A percentile compares a stretch with the other conserved stretches of the same genome.
Evolutionary conservation across 2,113 vertebrate genomes (phyloP).

Genomic region (Spermophilus dauricus): DNA sequence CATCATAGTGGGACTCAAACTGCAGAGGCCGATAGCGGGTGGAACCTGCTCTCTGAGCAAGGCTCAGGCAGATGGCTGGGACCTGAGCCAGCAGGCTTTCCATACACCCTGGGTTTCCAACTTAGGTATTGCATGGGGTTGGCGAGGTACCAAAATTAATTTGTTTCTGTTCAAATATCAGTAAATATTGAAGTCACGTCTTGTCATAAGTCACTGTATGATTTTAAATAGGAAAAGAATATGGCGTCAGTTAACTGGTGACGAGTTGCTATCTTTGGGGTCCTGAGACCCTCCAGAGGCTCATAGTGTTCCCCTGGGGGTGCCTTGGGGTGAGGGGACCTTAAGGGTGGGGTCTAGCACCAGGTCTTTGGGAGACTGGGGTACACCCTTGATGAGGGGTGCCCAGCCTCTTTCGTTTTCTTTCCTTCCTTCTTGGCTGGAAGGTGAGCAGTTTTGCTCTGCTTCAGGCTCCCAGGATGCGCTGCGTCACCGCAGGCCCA

Average conservation of each 20-base stretch:
- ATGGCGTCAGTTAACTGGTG: not conserved
- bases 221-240: not conserved
- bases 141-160: not conserved
- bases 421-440: not conserved
- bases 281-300: not conserved
- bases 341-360: too few species aligned
- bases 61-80: not conserved
- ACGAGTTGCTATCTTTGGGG: too few species aligned
- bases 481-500: too few species aligned
- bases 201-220: not conserved
- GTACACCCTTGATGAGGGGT: not conserved
- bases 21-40: accelerated
- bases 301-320: not conserved
- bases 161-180: not conserved
- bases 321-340: not conserved
- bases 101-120: accelerated
- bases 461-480: not conserved
- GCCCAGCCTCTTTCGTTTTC: not conserved
- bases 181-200: not conserved
- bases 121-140: not conserved
- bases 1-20: not conserved
- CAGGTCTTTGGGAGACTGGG: too few species aligned
- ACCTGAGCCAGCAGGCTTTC: not conserved
- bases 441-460: not conserved
- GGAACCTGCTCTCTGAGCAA: not conserved